Evolutionary conservation across 2,797 vertebrate species (phyloP).

Genomic region (Rhinophrynus dorsalis): DNA sequence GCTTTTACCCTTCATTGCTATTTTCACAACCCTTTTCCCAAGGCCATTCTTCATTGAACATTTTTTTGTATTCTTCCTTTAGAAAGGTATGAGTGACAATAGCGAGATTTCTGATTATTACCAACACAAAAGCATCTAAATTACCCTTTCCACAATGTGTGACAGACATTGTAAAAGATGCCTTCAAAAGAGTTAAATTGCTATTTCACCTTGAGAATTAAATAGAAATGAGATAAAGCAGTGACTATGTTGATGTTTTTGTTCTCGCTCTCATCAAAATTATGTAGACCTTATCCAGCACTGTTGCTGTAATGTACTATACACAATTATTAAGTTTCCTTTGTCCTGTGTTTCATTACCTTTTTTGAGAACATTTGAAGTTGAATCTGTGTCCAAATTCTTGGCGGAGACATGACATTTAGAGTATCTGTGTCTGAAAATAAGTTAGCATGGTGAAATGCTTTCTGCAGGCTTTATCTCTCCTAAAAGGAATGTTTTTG

Average conservation of each 20-base stretch:
- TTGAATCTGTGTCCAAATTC: constrained; percentile 1
- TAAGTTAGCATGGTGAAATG: constrained; percentile 43
- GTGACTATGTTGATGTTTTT: not conserved
- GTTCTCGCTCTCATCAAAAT: not conserved
- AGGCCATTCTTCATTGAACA: constrained; percentile 33
- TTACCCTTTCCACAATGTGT: constrained; percentile 3
- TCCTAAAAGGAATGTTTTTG: constrained; percentile 54
- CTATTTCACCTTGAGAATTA: constrained; percentile 19
- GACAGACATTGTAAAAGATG: not conserved
- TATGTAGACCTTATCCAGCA: not conserved
- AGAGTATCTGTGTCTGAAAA: constrained; percentile 37
- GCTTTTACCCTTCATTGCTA: constrained; percentile 34
- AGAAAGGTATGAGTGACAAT: constrained; percentile 23
- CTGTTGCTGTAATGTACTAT: not conserved
- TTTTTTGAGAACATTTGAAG: constrained; percentile 27
- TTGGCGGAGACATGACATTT: constrained; percentile 21
- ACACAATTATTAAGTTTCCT: constrained; percentile 29
- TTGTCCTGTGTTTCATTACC: constrained; percentile 28
- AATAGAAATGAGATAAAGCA: constrained; percentile 19
- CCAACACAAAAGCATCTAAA: constrained; percentile 18
- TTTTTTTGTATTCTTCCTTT: constrained; percentile 25
- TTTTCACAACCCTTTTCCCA: constrained; percentile 34
- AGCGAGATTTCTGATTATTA: constrained; percentile 34
- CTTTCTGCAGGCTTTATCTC: constrained; percentile 55
- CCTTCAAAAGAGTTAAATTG: constrained; percentile 20